These are phyloP conservation scores for Oligia strigilis DNA, from an alignment of 2,888 invertebrate species.

Conservation along the genomic window DNA sequence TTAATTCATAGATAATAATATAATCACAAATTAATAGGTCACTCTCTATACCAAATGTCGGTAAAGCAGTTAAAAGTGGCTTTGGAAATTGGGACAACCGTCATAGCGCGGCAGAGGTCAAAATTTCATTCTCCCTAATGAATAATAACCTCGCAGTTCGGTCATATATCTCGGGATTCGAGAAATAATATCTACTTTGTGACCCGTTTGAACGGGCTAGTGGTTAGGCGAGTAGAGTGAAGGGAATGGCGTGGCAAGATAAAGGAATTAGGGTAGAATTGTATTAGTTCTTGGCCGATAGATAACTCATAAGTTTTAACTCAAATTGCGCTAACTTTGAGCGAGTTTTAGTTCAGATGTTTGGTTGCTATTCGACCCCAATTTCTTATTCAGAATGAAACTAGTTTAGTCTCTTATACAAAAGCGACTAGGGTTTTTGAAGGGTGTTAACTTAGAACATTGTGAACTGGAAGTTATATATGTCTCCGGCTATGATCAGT, in stretches of 20 bases:
- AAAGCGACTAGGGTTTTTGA: neutral
- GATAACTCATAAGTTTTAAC: constrained; percentile 44
- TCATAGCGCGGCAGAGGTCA: constrained; percentile 71
- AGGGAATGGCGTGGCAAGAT: constrained; percentile 42
- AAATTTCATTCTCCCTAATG: constrained; percentile 85
- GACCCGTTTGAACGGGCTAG: constrained; percentile 65
- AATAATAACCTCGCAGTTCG: constrained; percentile 83
- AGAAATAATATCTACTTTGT: constrained; percentile 74
- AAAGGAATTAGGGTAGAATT: constrained; percentile 51
- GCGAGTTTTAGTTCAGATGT: constrained; percentile 15
- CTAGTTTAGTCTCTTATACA: constrained; percentile 13
- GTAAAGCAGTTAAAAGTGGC: constrained; percentile 60
- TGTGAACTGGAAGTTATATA: neutral
- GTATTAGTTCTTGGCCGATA: constrained; percentile 40
- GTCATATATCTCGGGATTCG: constrained; percentile 85
- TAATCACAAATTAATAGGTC: constrained; percentile 64
- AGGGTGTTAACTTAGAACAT: neutral
- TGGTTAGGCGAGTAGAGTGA: constrained; percentile 53
- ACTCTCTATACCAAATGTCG: constrained; percentile 53
- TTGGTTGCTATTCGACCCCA: constrained; percentile 28
- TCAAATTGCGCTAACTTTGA: constrained; percentile 30
- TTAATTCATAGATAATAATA: constrained; percentile 58
- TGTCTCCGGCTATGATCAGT: neutral
- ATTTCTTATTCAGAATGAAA: constrained; percentile 16
- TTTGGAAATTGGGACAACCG: constrained; percentile 59